Conservation (phyloP, 2,113 vertebrate species). For the Zosterops pallidus region DNA sequence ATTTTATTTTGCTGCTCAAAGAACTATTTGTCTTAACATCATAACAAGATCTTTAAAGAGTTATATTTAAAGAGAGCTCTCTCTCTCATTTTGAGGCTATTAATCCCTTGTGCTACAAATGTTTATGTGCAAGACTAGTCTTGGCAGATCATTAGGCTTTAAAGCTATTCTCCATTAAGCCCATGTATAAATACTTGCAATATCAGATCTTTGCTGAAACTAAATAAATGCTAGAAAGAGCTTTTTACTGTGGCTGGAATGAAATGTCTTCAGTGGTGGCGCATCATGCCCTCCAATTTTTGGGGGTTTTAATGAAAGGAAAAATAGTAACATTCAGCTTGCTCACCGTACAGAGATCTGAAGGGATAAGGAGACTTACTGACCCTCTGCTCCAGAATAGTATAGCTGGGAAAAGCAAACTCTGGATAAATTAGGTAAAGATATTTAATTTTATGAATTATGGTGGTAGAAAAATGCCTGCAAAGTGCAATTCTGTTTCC, state of each 20-base stretch:
- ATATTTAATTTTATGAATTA: background rate
- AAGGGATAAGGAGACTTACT: background rate
- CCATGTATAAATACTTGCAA: background rate
- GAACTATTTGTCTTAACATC: background rate
- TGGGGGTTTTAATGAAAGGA: background rate
- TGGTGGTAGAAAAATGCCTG: background rate
- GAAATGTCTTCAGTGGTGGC: background rate
- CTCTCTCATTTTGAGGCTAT: background rate
- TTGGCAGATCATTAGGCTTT: background rate
- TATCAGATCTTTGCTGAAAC: background rate
- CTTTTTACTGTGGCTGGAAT: background rate
- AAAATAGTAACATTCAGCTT: rapidly evolving
- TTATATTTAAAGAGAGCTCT: background rate
- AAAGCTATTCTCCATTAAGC: background rate
- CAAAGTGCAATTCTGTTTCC: background rate
- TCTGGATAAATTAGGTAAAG: background rate
- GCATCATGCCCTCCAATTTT: background rate
- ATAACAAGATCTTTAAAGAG: background rate
- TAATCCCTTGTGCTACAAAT: conserved; percentile 1
- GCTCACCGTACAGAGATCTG: background rate
- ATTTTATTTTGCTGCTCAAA: background rate
- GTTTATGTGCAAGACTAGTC: background rate
- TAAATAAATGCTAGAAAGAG: background rate
- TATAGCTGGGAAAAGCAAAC: background rate
- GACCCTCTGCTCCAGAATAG: background rate